A percentile compares a stretch with the other conserved stretches of the same genome.
Evolutionary conservation across 2,888 invertebrate genomes (phyloP).

Genomic region (Gari tellinella): DNA sequence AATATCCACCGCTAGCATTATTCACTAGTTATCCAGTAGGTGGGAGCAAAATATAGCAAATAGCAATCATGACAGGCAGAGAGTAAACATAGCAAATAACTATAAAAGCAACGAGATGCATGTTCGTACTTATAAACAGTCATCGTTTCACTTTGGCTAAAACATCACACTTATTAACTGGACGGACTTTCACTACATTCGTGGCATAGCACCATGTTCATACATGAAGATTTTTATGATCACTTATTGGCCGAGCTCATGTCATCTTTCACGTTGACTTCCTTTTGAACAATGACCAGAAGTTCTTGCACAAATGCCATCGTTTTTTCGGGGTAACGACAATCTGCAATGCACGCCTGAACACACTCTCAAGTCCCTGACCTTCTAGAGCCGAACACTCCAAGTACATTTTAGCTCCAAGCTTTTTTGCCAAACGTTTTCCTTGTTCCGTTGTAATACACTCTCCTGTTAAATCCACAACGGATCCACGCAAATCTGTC

Average conservation of each 20-base stretch:
- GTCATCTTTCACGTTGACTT: not conserved
- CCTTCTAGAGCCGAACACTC: conserved; percentile 67
- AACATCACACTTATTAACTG: too few species aligned
- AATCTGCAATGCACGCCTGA: conserved; percentile 61
- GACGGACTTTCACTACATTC: too few species aligned
- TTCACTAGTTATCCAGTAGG: too few species aligned
- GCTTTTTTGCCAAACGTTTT: conserved; percentile 53
- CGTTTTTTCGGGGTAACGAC: conserved; percentile 67
- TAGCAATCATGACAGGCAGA: too few species aligned
- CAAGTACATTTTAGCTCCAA: conserved; percentile 55
- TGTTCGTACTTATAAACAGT: too few species aligned
- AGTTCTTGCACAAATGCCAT: conserved; percentile 66
- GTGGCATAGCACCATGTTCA: too few species aligned
- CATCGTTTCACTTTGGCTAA: too few species aligned
- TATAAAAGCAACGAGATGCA: too few species aligned
- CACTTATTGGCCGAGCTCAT: too few species aligned
- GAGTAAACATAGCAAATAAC: too few species aligned
- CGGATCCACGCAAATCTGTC: conserved; percentile 69
- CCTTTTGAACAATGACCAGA: conserved; percentile 54
- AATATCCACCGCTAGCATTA: too few species aligned
- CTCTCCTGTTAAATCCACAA: conserved; percentile 47
- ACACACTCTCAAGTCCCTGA: conserved; percentile 64
- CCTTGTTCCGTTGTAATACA: conserved; percentile 55
- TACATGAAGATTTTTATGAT: too few species aligned
- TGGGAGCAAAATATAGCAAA: not conserved